Conservation (phyloP, 2,113 vertebrate species). For the Alouatta palliata region DNA sequence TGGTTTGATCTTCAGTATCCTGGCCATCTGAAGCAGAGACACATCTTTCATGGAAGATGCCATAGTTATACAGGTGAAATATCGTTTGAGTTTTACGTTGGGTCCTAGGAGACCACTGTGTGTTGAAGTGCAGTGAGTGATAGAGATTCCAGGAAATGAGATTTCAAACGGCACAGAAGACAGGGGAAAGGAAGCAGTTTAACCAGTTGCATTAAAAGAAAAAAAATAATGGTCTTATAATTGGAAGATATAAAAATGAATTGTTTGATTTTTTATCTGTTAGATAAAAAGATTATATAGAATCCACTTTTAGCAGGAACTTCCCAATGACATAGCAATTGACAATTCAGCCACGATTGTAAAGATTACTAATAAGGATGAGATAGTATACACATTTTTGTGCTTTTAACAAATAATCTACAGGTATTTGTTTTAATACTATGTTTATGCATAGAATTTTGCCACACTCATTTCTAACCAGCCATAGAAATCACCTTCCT, state of each 20-base stretch:
- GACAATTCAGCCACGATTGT: not conserved
- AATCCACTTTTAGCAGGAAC: not conserved
- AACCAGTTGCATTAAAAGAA: not conserved
- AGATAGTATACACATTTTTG: not conserved
- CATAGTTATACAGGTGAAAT: not conserved
- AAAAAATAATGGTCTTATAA: conserved; percentile 16
- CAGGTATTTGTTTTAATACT: not conserved
- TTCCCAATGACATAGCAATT: not conserved
- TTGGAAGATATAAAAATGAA: not conserved
- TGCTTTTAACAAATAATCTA: not conserved
- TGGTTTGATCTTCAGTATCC: not conserved
- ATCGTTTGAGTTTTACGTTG: not conserved
- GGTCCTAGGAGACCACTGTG: not conserved
- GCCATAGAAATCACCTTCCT: not conserved
- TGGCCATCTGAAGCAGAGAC: not conserved
- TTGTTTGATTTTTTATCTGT: not conserved
- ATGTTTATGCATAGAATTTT: not conserved
- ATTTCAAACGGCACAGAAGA: not conserved
- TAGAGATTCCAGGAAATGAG: not conserved
- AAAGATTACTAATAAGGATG: not conserved
- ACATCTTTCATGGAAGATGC: too few relatives aligned
- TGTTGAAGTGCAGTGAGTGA: not conserved
- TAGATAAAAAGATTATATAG: not conserved
- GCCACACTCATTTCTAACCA: not conserved
- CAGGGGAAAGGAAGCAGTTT: not conserved